Evolutionary conservation across 2,888 invertebrate species (phyloP).

Genomic region (Crossocerus cetratus): DNA sequence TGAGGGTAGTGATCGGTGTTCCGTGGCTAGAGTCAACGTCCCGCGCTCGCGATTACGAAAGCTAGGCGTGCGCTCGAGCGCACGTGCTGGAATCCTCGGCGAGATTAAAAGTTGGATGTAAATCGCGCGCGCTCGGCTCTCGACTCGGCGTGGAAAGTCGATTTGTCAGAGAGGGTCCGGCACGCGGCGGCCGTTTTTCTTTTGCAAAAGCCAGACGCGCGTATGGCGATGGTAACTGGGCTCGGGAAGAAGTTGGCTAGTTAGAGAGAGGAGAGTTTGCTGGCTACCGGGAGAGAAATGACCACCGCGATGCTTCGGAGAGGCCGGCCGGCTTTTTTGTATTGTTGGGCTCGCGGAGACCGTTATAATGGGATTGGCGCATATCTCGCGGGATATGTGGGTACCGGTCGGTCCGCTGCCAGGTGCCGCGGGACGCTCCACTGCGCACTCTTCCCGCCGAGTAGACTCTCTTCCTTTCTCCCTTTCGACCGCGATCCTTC

Average conservation of each 20-base stretch:
- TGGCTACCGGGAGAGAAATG: constrained; percentile 21
- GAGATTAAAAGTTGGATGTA: constrained; percentile 35
- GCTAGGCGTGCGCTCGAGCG: too few relatives aligned
- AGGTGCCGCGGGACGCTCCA: constrained; percentile 19
- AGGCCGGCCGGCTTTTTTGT: constrained; percentile 21
- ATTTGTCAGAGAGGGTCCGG: constrained; percentile 24
- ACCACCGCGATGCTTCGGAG: constrained; percentile 9
- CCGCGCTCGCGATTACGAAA: not conserved
- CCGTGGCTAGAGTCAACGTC: constrained; percentile 9
- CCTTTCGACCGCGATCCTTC: too few relatives aligned
- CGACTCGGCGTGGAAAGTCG: constrained; percentile 32
- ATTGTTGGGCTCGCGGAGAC: constrained; percentile 17
- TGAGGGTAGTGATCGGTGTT: not conserved
- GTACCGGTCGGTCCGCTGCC: constrained; percentile 32
- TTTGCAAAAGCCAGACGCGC: not conserved
- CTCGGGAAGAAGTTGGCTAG: too few relatives aligned
- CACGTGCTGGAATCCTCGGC: constrained; percentile 21
- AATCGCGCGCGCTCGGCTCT: constrained; percentile 7
- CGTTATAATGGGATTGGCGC: constrained; percentile 42
- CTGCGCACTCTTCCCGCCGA: constrained; percentile 3
- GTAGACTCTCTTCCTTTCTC: too few relatives aligned
- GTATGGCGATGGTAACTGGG: not conserved
- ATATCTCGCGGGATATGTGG: constrained; percentile 7
- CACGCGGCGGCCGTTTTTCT: constrained; percentile 12
- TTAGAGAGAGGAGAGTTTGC: constrained; percentile 9